phyloP scores from a whole-genome alignment of 2,113 vertebrate genomes.

The Dasyurus viverrinus region DNA sequence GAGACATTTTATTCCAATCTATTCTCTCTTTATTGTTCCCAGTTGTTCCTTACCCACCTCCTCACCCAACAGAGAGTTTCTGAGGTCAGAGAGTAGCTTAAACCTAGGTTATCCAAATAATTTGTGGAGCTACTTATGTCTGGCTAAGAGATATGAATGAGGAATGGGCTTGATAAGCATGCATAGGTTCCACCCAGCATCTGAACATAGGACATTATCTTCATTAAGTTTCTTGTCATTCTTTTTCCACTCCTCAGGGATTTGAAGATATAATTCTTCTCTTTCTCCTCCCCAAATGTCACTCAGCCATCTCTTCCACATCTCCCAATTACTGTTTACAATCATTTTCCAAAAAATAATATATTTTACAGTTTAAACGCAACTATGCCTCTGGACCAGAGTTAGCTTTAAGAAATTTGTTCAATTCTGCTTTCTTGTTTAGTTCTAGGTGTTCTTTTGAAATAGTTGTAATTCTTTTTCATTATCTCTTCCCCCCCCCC shows the following conservation, averaged over 20 bases:
- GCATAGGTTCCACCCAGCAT: neutral
- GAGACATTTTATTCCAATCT: constrained; percentile 40
- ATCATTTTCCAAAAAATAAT: neutral
- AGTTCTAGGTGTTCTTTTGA: too few species aligned
- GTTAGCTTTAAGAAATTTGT: neutral
- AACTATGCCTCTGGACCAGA: neutral
- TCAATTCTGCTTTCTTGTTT: too few species aligned
- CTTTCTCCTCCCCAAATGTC: neutral
- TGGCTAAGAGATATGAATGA: neutral
- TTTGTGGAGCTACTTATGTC: neutral
- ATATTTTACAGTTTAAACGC: neutral
- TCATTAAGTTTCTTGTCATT: neutral
- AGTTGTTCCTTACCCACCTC: neutral
- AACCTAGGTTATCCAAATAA: neutral
- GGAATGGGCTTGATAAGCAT: neutral
- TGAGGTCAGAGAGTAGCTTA: neutral
- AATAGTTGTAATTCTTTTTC: too few species aligned
- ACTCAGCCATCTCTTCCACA: neutral
- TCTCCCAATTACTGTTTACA: neutral
- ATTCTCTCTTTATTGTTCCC: constrained; percentile 14
- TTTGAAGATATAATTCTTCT: neutral
- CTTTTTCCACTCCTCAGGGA: neutral
- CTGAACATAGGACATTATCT: neutral
- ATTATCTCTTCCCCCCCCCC: too few species aligned
- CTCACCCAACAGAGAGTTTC: neutral